Percentiles rank a stretch among this genome's conserved stretches.
These are phyloP conservation scores for Microplitis mediator DNA, from an alignment of 1,140 invertebrate species.

Conservation along the genomic window DNA sequence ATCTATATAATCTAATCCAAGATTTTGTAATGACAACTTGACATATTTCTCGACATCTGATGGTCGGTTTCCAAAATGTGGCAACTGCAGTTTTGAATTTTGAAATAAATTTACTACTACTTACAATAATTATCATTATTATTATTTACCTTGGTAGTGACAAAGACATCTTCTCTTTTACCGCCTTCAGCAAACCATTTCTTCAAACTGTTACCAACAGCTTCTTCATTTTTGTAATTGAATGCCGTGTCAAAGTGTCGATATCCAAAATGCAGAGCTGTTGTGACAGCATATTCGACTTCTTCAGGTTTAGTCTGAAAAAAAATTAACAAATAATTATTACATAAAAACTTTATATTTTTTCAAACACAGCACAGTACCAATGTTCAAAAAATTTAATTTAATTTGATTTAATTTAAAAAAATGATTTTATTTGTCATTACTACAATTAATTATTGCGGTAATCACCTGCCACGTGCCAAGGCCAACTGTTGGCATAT, in stretches of 20 bases:
- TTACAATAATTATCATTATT: not conserved
- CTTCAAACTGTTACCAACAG: slow-evolving; percentile 77
- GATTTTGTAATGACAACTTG: slow-evolving; percentile 71
- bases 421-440: not conserved
- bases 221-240: slow-evolving; percentile 81
- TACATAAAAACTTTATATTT: slow-evolving; percentile 12
- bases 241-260: slow-evolving; percentile 83
- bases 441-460: not conserved
- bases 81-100: slow-evolving; percentile 57
- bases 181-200: slow-evolving; percentile 75
- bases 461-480: slow-evolving; percentile 78
- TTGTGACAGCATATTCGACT: slow-evolving; percentile 71
- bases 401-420: slow-evolving; percentile 25
- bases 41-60: slow-evolving; percentile 75
- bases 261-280: slow-evolving; percentile 71
- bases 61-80: slow-evolving; percentile 70
- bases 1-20: slow-evolving; percentile 84
- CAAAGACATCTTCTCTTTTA: slow-evolving; percentile 78
- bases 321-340: not conserved
- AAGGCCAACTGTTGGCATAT: slow-evolving; percentile 78
- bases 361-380: no score
- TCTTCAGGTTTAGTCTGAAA: slow-evolving; percentile 71
- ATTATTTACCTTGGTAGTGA: slow-evolving; percentile 77
- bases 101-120: not conserved
- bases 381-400: no score